phyloP scores from a whole-genome alignment of 2,888 invertebrate species.

The Portevinia maculata region DNA sequence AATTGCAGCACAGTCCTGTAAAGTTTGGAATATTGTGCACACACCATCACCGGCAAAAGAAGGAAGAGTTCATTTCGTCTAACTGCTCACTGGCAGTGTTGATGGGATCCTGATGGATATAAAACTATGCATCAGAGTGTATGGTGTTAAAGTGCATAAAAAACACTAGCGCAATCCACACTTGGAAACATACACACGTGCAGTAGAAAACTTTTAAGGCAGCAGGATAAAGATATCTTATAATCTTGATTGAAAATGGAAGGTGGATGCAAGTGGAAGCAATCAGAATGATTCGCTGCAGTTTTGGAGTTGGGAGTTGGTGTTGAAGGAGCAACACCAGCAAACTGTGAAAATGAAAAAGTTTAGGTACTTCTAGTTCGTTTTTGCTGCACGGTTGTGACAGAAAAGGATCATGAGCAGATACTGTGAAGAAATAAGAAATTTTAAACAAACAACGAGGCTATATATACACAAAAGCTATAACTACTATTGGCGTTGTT shows the following conservation, averaged over 20 bases:
- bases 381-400: constrained; percentile 44
- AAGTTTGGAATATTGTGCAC: no score
- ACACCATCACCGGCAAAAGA: constrained; percentile 19
- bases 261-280: constrained; percentile 68
- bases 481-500: background rate
- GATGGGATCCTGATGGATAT: constrained; percentile 74
- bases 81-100: constrained; percentile 64
- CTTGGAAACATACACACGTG: background rate
- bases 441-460: constrained; percentile 57
- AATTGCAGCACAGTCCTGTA: constrained; percentile 64
- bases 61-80: constrained; percentile 65
- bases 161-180: constrained; percentile 33
- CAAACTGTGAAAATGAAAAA: constrained; percentile 54
- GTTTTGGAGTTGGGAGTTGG: background rate
- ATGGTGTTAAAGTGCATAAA: constrained; percentile 53
- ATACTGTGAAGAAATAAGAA: constrained; percentile 74
- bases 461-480: constrained; percentile 3
- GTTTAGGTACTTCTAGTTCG: constrained; percentile 18
- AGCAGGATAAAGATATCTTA: constrained; percentile 60
- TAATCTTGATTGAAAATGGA: constrained; percentile 59
- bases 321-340: constrained; percentile 5
- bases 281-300: constrained; percentile 64
- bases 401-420: constrained; percentile 72
- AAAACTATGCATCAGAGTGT: constrained; percentile 71
- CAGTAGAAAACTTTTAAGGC: constrained; percentile 9